Percentiles rank a stretch among this genome's conserved stretches.
Evolutionary conservation across 2,797 vertebrate species (phyloP).

Genomic region (Kryptolebias ocellatus): DNA sequence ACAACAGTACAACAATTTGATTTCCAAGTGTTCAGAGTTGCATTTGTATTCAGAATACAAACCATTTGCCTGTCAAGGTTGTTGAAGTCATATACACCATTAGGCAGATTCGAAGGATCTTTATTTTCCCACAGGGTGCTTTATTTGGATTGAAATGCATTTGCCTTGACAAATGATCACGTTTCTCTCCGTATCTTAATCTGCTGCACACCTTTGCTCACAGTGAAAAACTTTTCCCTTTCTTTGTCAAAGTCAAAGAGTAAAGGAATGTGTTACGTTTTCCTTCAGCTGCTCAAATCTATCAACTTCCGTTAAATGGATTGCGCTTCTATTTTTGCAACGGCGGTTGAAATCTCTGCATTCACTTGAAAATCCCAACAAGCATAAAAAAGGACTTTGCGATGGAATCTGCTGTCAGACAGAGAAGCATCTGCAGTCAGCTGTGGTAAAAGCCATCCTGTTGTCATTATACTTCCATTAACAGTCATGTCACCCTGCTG

Average conservation of each 20-base stretch:
- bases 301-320: not conserved
- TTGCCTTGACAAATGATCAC: slow-evolving; percentile 18
- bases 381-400: slow-evolving; percentile 29
- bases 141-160: slow-evolving; percentile 23
- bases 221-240: not conserved
- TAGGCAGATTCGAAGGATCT: slow-evolving; percentile 32
- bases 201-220: slow-evolving; percentile 17
- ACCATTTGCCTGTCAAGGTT: slow-evolving; percentile 30
- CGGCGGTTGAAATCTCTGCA: not conserved
- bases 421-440: slow-evolving; percentile 35
- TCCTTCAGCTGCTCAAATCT: slow-evolving; percentile 13
- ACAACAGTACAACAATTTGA: not conserved
- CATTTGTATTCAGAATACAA: slow-evolving; percentile 27
- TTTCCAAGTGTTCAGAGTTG: not conserved
- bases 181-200: slow-evolving; percentile 13
- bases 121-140: slow-evolving; percentile 10
- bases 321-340: not conserved
- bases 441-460: slow-evolving; percentile 55
- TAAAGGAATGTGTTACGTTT: not conserved
- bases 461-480: slow-evolving; percentile 70
- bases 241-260: slow-evolving; percentile 26
- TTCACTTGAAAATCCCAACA: slow-evolving; percentile 15
- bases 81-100: slow-evolving; percentile 17
- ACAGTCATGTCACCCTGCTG: slow-evolving; percentile 50
- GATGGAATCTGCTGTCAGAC: slow-evolving; percentile 40